phyloP scores from a whole-genome alignment of 37 sponge, comb jelly and placozoan genomes.

The Agelas oroides region DNA sequence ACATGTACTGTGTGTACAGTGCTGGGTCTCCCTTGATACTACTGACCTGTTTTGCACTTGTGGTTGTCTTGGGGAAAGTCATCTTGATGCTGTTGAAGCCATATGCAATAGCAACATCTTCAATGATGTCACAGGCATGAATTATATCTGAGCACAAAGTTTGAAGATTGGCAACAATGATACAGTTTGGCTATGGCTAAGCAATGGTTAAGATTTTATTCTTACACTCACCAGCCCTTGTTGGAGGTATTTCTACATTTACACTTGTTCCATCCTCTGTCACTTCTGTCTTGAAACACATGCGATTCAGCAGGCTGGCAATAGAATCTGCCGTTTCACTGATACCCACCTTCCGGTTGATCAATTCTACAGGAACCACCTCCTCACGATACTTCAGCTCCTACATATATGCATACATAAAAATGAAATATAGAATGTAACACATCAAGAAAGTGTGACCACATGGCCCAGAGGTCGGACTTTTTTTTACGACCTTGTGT shows the following conservation, averaged over 20 bases:
- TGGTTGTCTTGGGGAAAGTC: constrained; percentile 62
- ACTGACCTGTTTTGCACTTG: constrained; percentile 70
- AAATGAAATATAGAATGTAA: too few species aligned
- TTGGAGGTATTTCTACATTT: constrained; percentile 56
- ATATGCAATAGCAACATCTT: constrained; percentile 90
- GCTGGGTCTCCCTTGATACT: not conserved
- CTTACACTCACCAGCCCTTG: constrained; percentile 43
- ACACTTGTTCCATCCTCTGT: constrained; percentile 36
- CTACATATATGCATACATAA: too few species aligned
- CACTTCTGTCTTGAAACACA: constrained; percentile 59
- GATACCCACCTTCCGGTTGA: constrained; percentile 62
- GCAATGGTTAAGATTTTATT: not conserved
- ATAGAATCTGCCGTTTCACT: constrained; percentile 45
- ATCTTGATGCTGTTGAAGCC: constrained; percentile 81
- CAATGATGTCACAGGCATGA: constrained; percentile 84
- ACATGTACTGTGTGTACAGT: too few species aligned
- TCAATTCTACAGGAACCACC: constrained; percentile 21
- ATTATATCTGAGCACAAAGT: constrained; percentile 51
- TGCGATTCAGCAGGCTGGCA: constrained; percentile 55
- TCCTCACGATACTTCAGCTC: constrained; percentile 55
- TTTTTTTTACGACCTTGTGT: constrained; percentile 72
- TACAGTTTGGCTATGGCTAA: not conserved
- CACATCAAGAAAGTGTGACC: too few species aligned
- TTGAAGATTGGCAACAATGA: not conserved
- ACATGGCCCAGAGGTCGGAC: too few species aligned